Evolutionary conservation across 2,113 vertebrate species (phyloP), one percentile per base, ranked within the genome.

Genomic region (Gallinago paraguaiae): DNA sequence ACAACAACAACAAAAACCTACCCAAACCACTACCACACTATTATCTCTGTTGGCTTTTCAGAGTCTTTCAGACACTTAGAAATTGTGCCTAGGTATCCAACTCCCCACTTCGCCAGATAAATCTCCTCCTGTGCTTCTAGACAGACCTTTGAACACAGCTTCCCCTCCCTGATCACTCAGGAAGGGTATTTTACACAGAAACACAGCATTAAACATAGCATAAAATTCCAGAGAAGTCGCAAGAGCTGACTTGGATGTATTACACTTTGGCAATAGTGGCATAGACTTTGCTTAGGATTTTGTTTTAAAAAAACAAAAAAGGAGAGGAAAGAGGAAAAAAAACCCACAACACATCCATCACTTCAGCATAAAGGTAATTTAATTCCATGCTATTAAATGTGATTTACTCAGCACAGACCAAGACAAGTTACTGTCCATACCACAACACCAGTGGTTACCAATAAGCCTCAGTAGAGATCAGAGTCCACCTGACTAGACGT

Each of bases 61-160:
- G 17, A 75, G 17, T 65, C 35, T 35, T 68, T 65, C 4, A 23
- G 45, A n/a, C 13, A 63, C 24, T n/a, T 14, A 20, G 31, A 78
- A 84, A 67, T 13, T 27, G 27, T 53, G 41, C 22, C 35, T 13
- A 53, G 2, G 8, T 17, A 4, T 23, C 30, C 7, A 19, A 8
- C 22, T 41, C 31, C 3, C 28, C 1, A 0, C 2, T 75, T 57
- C 78, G 41, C 9, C 41, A 67, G 31, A 25, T 35, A 33, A 19
- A 67, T 27, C 54, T 83, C 23, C 35, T 51, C 15, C 41, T 28
- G 50, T 61, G 57, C 22, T 53, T 77, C 35, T 9, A 65, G 18
- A 61, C 3, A 31, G 30, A 48, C 0, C 0, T 51, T 7, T 48
- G 17, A 86, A 64, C 17, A 41, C 7, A 13, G 7, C 19, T 48